phyloP scores from a whole-genome alignment of 2,797 vertebrate species.

The Diplodus puntazzo region DNA sequence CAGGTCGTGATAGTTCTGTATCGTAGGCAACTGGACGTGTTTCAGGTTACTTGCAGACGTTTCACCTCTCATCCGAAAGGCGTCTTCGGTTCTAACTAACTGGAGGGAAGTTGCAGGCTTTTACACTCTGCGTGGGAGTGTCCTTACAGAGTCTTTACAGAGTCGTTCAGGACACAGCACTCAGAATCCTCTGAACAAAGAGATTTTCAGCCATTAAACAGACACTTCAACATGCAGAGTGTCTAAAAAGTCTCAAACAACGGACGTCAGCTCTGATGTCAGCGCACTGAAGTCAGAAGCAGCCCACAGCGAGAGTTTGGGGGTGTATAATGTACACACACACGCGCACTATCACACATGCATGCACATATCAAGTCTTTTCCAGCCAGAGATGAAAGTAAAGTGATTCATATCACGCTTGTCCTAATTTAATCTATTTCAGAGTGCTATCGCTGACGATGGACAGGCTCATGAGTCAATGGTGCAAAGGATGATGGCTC shows the following conservation, averaged over 20 bases:
- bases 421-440: constrained; percentile 46
- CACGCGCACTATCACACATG: background rate
- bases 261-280: constrained; percentile 2
- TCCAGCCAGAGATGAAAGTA: constrained; percentile 17
- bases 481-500: constrained; percentile 30
- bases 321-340: constrained; percentile 5
- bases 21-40: too few relatives aligned
- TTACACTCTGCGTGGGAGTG: too few relatives aligned
- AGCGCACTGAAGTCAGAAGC: background rate
- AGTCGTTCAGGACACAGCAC: too few relatives aligned
- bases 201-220: constrained; percentile 31
- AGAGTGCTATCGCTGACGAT: constrained; percentile 16
- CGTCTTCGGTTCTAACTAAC: too few relatives aligned
- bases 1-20: too few relatives aligned
- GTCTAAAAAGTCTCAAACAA: background rate
- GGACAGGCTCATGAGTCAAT: constrained; percentile 37
- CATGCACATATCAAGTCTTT: background rate
- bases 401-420: constrained; percentile 37
- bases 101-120: too few relatives aligned
- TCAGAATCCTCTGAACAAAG: constrained; percentile 35
- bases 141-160: too few relatives aligned
- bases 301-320: constrained; percentile 11
- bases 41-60: too few relatives aligned
- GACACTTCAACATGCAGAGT: constrained; percentile 22
- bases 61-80: too few relatives aligned